A percentile compares a stretch with the other conserved stretches of the same genome.
These are phyloP conservation scores for Aphis craccivora DNA, from an alignment of 1,140 invertebrate genomes.

Conservation along the genomic window DNA sequence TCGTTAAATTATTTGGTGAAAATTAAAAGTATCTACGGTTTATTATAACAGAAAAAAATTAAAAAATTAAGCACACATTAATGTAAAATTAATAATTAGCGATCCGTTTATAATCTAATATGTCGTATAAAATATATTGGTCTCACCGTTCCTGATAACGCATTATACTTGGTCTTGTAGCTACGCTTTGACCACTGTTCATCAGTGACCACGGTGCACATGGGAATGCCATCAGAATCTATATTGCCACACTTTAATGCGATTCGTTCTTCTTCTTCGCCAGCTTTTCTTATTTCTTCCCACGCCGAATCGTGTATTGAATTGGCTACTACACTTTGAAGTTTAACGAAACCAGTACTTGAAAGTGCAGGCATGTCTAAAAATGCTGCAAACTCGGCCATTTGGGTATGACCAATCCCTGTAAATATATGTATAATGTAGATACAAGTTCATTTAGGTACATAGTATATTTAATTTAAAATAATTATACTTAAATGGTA, in stretches of 20 bases:
- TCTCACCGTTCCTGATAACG: conserved; percentile 58
- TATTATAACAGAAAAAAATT: too few relatives aligned
- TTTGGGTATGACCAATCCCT: too few relatives aligned
- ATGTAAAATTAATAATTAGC: too few relatives aligned
- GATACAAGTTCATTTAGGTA: too few relatives aligned
- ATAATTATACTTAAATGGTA: too few relatives aligned
- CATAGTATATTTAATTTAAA: too few relatives aligned
- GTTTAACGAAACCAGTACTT: background rate
- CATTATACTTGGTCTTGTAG: conserved; percentile 60
- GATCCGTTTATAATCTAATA: too few relatives aligned
- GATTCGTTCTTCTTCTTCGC: conserved; percentile 59
- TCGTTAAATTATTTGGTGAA: too few relatives aligned
- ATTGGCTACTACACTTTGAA: background rate
- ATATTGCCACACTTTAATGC: conserved; percentile 58
- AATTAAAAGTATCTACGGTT: too few relatives aligned
- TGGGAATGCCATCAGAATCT: conserved; percentile 59
- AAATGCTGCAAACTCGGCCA: background rate
- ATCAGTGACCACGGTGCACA: conserved; percentile 62
- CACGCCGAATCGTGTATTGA: background rate
- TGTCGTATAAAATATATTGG: background rate
- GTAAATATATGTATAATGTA: too few relatives aligned
- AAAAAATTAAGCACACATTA: too few relatives aligned
- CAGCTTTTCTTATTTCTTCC: conserved; percentile 59
- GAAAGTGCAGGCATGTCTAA: background rate
- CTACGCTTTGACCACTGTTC: conserved; percentile 61